Evolutionary conservation across 2,888 invertebrate species (phyloP).

Genomic region (Synergus gifuensis): DNA sequence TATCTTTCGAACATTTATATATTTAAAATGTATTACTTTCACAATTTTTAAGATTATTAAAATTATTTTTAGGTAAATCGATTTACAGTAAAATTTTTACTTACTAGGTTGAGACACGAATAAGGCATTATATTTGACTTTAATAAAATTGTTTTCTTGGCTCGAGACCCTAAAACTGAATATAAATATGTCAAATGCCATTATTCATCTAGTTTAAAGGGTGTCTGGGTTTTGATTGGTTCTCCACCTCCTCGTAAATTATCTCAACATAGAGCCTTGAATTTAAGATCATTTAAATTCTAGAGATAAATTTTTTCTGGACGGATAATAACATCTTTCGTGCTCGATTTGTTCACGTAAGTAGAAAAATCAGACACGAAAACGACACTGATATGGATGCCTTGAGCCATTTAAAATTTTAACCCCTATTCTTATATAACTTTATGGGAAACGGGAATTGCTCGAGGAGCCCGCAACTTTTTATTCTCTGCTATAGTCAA

Average conservation of each 20-base stretch:
- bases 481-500: neutral
- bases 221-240: neutral
- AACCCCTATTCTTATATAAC: neutral
- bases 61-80: no score
- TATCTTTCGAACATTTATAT: no score
- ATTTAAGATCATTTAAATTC: neutral
- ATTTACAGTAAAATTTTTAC: no score
- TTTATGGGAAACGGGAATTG: neutral
- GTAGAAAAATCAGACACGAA: neutral
- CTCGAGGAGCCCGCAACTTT: neutral
- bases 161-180: neutral
- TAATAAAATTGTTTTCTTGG: neutral
- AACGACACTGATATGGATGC: neutral
- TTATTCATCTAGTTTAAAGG: neutral
- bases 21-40: no score
- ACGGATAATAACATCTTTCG: neutral
- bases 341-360: neutral
- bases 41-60: no score
- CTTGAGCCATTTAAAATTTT: neutral
- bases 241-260: constrained; percentile 1
- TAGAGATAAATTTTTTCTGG: neutral
- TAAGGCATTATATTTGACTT: neutral
- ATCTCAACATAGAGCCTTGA: neutral
- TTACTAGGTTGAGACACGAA: no score
- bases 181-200: neutral